Percentiles rank a stretch among this genome's conserved stretches.
Conservation (phyloP, 2,888 invertebrate genomes). For the Adelphocoris suturalis region DNA sequence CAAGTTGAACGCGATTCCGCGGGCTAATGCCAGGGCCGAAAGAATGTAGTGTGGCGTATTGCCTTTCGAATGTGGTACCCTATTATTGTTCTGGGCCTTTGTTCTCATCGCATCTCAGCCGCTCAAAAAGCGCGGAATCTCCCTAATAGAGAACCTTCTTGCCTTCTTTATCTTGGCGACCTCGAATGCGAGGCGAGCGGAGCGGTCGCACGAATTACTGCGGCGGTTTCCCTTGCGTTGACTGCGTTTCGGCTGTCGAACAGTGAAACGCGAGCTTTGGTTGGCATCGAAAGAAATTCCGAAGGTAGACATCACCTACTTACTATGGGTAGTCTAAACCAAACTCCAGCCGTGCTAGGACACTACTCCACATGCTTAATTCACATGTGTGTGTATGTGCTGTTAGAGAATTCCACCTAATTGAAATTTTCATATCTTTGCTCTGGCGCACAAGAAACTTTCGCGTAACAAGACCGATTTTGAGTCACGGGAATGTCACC, state of each 20-base stretch:
- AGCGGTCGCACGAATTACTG: not conserved
- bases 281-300: not conserved
- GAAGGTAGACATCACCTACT: too few relatives aligned
- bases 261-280: not conserved
- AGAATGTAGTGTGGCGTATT: constrained; percentile 37
- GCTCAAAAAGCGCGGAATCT: constrained; percentile 30
- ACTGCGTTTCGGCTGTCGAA: not conserved
- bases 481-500: too few relatives aligned
- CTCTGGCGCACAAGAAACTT: too few relatives aligned
- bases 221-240: not conserved
- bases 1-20: constrained; percentile 47
- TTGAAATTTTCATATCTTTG: too few relatives aligned
- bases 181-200: constrained; percentile 11
- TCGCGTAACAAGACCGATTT: too few relatives aligned
- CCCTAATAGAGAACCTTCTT: not conserved
- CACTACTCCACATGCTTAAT: too few relatives aligned
- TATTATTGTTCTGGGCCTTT: constrained; percentile 30
- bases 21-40: constrained; percentile 51
- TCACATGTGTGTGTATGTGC: too few relatives aligned
- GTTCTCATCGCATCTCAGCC: constrained; percentile 18
- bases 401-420: too few relatives aligned
- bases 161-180: not conserved
- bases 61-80: constrained; percentile 50
- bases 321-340: too few relatives aligned
- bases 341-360: too few relatives aligned